Base-by-base conservation (phyloP, 2,888 invertebrate genomes). In the Microctonus hyperodae region DNA sequence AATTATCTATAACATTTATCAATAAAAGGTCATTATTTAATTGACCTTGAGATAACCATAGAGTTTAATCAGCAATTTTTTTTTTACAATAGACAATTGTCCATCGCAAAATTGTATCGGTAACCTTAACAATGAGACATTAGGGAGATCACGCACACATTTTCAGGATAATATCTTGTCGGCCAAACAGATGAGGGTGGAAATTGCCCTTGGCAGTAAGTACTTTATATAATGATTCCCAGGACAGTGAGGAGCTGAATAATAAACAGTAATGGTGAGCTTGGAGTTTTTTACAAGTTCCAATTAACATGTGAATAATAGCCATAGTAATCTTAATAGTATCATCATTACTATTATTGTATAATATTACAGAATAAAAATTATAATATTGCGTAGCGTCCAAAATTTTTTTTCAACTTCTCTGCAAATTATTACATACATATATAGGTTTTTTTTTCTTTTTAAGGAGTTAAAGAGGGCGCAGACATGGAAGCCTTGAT, bases 51-150 rank as follows among this genome's bases (percentile, higher is more conserved):
- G n/a, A 23, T 11, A 51, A 25, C 51, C 51, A 51, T 25, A 7
- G 51, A 23, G n/a, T 25, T 25, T 35, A 31, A 57, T 37, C 35
- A 35, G 16, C 4, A 33, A 6, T n/a, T 35, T 57, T 50, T 57
- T 50, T 50, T 16, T 20, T 50, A 13, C 35, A 56, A 16, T 35
- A 23, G 57, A 31, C 35, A 35, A 13, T 1, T n/a, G 13, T 40
- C 44, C 20, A 9, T 44, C 16, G 44, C 16, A 16, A 16, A 16
- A 44, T 44, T 16, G 16, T 16, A 16, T 44, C 44, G 16, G 44
- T 44, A 44, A 44, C 44, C 44, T 44, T 44, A 44, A 16, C 44
- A 44, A 44, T 44, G 44, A 44, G 16, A 44, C 44, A 16, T 44
- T n/a, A 7, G n/a, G 44, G 44, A n/a, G 44, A 44, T 55, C 55